Evolutionary conservation across 2,113 vertebrate species (phyloP), one percentile per base, ranked within the genome.

Genomic region (Murina feae): DNA sequence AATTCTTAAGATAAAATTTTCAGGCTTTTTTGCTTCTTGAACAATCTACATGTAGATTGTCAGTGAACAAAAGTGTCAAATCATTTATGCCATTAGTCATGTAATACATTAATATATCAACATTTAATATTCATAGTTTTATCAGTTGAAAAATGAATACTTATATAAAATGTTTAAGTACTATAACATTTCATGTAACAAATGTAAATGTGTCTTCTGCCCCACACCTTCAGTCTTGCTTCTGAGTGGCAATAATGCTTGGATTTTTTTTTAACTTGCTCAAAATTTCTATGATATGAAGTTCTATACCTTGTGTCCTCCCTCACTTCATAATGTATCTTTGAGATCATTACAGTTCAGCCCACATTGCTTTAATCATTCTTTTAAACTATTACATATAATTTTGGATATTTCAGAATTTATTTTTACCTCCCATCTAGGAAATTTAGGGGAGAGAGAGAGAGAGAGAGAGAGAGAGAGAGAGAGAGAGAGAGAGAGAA

Each of bases 1-100:
- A 96, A 89, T 51, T 84, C 23, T 88, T 84, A 84, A 90, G 58
- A n/a, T 60, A 37, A 96, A 86, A 71, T 74, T 68, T 72, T 1
- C 47, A 89, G 7, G 83, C 55, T 71, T 78, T 82, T 74, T 92
- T 2, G 85, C 37, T 79, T 55, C 0, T 84, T 71, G 71, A 76
- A 25, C 1, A 44, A 90, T 65, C 30, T 90, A 4, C 53, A 86
- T 55, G 35, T 79, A 80, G 53, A 79, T 51, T 87, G n/a, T 58
- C 9, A 80, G 9, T 76, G 44, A 35, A 80, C 10, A 90, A 20
- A 53, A 63, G 47, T 93, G 18, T 17, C 32, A 84, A 69, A 65
- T 86, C 58, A 87, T 17, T 5, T 74, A 82, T 91, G 2, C 30
- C 66, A 35, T 93, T 78, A 58, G 42, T 86, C 30, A 89, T 65